A percentile compares a stretch with the other conserved stretches of the same genome.
Evolutionary conservation across 2,113 vertebrate species (phyloP).

Genomic region (Ranitomeya variabilis): DNA sequence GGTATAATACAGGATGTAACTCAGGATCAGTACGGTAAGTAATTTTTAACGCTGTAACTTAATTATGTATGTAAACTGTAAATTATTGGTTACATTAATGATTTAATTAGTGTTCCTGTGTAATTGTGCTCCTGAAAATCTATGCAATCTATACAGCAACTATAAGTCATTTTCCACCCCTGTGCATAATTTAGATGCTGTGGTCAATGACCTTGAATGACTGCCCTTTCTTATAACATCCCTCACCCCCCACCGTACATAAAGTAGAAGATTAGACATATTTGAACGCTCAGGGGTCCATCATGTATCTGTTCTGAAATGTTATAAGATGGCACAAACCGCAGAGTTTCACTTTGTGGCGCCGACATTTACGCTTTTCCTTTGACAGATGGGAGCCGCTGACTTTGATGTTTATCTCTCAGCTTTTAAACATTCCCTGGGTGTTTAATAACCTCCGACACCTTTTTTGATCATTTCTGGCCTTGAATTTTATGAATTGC

Average conservation of each 20-base stretch:
- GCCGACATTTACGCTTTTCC: not conserved
- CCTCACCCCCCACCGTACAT: not conserved
- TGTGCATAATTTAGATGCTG: too few relatives aligned
- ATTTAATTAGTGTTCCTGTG: not conserved
- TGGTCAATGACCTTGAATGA: not conserved
- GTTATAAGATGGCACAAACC: not conserved
- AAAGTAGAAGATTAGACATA: not conserved
- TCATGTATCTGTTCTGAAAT: not conserved
- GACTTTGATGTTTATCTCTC: slow-evolving; percentile 4
- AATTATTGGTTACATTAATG: not conserved
- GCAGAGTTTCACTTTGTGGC: not conserved
- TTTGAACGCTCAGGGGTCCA: not conserved
- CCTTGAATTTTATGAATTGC: slow-evolving; percentile 28
- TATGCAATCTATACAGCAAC: not conserved
- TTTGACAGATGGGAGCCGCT: not conserved
- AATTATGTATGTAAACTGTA: not conserved
- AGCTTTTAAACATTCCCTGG: not conserved
- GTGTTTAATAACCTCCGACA: slow-evolving; percentile 21
- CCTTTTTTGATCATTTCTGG: slow-evolving; percentile 20
- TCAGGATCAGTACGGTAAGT: too few relatives aligned
- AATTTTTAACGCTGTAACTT: too few relatives aligned
- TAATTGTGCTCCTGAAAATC: not conserved
- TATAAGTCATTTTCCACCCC: not conserved
- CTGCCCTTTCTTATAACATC: not conserved
- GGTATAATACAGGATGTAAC: too few relatives aligned